These are phyloP conservation scores for Idaea aversata DNA, from an alignment of 2,888 invertebrate species.

Conservation along the genomic window DNA sequence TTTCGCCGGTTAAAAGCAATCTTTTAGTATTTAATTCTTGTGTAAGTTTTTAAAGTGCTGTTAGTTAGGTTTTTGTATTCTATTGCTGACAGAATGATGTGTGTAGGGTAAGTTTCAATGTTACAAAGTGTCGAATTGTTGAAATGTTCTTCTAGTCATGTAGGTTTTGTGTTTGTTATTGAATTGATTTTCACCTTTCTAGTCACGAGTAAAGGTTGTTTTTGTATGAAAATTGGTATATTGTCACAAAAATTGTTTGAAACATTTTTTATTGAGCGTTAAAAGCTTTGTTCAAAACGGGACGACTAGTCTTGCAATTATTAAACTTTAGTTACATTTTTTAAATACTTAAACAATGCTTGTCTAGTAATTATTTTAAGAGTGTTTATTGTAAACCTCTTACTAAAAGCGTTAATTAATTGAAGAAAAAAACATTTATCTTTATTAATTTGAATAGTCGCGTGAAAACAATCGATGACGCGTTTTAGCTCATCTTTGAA, in stretches of 20 bases:
- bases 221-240: slow-evolving; percentile 48
- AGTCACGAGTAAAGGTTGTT: slow-evolving; percentile 72
- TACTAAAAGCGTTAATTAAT: no score
- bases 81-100: slow-evolving; percentile 36
- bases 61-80: slow-evolving; percentile 31
- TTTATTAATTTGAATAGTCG: no score
- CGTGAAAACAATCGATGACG: no score
- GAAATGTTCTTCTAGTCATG: slow-evolving; percentile 60
- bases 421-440: no score
- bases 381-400: no score
- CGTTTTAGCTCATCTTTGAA: no score
- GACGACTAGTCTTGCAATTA: no score
- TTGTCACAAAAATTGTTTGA: not conserved
- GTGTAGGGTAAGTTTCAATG: slow-evolving; percentile 44
- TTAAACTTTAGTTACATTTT: no score
- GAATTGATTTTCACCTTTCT: slow-evolving; percentile 66
- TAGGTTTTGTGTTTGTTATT: slow-evolving; percentile 58
- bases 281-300: no score
- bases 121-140: slow-evolving; percentile 40
- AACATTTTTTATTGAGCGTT: not conserved
- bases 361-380: no score
- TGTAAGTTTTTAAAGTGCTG: slow-evolving; percentile 18
- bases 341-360: no score
- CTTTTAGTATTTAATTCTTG: slow-evolving; percentile 10
- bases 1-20: slow-evolving; percentile 13